Evolutionary conservation across 2,888 invertebrate species (phyloP).

Genomic region (Diaphora mendica): DNA sequence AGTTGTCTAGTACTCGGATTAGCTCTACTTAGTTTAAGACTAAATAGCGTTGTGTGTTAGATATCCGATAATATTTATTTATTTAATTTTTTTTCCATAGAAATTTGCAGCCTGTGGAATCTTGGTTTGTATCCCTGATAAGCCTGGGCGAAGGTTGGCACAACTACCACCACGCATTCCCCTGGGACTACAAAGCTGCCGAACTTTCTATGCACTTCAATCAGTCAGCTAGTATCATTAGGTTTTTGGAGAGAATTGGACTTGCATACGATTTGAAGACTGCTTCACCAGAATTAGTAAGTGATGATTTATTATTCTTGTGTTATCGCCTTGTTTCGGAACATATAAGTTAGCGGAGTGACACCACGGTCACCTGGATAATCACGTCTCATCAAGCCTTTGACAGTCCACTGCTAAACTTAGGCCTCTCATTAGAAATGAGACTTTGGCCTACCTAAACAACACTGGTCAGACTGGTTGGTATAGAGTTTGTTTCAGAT

Average conservation of each 20-base stretch:
- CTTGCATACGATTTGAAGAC: conserved; percentile 88
- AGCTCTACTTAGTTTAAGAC: too few relatives aligned
- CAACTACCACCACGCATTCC: conserved; percentile 97
- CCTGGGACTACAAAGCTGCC: conserved; percentile 97
- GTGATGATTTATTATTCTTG: neutral
- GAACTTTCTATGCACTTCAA: conserved; percentile 90
- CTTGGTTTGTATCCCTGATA: conserved; percentile 89
- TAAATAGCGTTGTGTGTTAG: too few relatives aligned
- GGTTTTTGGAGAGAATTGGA: conserved; percentile 87
- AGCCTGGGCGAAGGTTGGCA: conserved; percentile 96
- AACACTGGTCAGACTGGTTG: too few relatives aligned
- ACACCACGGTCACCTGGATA: too few relatives aligned
- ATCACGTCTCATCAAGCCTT: neutral
- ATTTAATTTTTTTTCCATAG: conserved; percentile 74
- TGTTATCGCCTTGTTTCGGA: neutral
- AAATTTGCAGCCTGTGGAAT: conserved; percentile 92
- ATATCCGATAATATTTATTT: too few relatives aligned
- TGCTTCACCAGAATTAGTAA: conserved; percentile 74
- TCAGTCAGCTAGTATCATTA: conserved; percentile 88
- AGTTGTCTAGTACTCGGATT: too few relatives aligned
- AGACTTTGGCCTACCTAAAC: too few relatives aligned
- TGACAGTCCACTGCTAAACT: too few relatives aligned
- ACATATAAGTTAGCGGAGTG: too few relatives aligned
- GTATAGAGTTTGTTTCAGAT: too few relatives aligned
- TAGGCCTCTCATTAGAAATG: too few relatives aligned